phyloP scores from a whole-genome alignment of 2,113 vertebrate species.

The Meleagris gallopavo region DNA sequence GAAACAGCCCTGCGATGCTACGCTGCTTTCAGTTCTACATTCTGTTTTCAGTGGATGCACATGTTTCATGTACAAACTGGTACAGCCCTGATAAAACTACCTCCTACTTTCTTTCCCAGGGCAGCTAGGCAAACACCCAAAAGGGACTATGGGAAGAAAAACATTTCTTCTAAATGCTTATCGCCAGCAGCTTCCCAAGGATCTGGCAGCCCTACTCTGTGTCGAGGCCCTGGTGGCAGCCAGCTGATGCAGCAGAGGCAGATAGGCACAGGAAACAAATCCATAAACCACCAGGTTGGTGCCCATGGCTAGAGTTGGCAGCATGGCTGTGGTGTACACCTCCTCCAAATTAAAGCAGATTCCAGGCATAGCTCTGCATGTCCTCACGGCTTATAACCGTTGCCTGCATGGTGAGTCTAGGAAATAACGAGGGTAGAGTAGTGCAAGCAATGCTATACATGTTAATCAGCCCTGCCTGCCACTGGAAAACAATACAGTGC shows the following conservation, averaged over 20 bases:
- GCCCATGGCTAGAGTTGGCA: background rate
- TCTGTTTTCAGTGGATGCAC: background rate
- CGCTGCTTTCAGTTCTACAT: rapidly evolving
- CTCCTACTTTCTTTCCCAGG: background rate
- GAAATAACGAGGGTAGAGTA: slow-evolving; percentile 43
- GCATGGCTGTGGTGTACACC: background rate
- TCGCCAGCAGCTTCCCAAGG: background rate
- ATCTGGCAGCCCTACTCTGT: background rate
- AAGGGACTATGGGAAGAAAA: background rate
- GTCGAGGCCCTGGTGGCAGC: rapidly evolving
- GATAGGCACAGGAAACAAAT: background rate
- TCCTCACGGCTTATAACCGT: slow-evolving; percentile 13
- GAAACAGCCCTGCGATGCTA: background rate
- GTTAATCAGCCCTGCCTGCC: slow-evolving; percentile 45
- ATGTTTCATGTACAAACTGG: rapidly evolving
- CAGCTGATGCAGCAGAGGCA: background rate
- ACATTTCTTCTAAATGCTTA: background rate
- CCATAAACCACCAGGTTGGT: slow-evolving; percentile 17
- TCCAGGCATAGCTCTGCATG: slow-evolving; percentile 42
- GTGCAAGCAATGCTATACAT: background rate
- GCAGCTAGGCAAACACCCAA: background rate
- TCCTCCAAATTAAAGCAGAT: slow-evolving; percentile 38
- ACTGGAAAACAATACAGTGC: slow-evolving; percentile 16
- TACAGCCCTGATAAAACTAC: background rate
- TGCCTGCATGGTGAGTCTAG: slow-evolving; percentile 2